Base-by-base conservation (phyloP, 2,888 invertebrate genomes). In the Nemoura dubitans region DNA sequence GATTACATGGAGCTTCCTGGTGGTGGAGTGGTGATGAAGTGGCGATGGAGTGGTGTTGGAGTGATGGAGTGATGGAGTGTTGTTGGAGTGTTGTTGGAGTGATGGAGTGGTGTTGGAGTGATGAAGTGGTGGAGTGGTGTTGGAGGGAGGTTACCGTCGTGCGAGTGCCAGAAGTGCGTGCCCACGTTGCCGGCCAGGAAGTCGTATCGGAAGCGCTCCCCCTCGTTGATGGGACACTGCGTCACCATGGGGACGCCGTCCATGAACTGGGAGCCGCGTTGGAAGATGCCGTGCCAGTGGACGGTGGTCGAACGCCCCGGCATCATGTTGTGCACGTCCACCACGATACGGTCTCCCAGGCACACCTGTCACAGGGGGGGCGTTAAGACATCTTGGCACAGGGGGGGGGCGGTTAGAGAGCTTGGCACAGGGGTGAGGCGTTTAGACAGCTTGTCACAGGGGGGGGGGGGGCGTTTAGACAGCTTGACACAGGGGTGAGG, bases 241-340 rank as follows among this genome's bases (percentile, higher is more conserved):
- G 92, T 91, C 0, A 92, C 89, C 90, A 91, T 90, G 0, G 92
- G 89, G 7, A 92, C 92, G 1, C 92, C 92, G 87, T 92, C 92
- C 91, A 91, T 92, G 89, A 91, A 90, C 21, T 89, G 90, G 0
- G 90, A 90, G 10, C 89, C 89, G 14, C 88, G 88, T 87, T 91
- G 92, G 76, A 90, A 90, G 16, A 92, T 86, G 16, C 93, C 93
- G 89, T 93, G 93, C 92, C 93, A 93, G 89, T 93, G 93, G 30
- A 93, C 90, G 76, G 91, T 89, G 21, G 91, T 90, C 14, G 90
- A 90, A 86, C 91, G 90, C 0, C 89, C 90, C 16, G 89, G 89
- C 87, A 92, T 88, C 26, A 89, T 89, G 88, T 92, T 92, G 25
- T 89, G 86, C 2, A 92, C 90, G 86, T 91, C 91, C 10, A 92